Base-by-base conservation (phyloP, 1,140 invertebrate species). In the Pemphigus obesinymphae region DNA sequence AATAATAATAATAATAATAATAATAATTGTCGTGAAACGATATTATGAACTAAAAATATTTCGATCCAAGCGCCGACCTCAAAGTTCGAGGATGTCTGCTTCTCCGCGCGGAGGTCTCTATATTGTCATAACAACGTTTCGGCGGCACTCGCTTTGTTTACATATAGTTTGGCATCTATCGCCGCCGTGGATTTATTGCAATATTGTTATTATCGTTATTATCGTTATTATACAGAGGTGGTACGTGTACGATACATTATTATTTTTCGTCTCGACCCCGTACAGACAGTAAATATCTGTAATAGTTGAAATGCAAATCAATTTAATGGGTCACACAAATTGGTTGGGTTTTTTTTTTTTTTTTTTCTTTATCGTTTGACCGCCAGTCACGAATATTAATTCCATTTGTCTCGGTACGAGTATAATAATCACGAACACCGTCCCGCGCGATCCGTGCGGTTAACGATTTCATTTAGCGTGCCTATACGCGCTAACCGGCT, bases 81-180 rank as follows among this genome's bases (percentile, higher is more conserved):
- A 80, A 80, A 80, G 76, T 80, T 80, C 76, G 55, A 80, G 76
- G 76, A 37, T 61, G 37, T 63, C 76, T 23, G 76, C 37, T 80
- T 80, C 76, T 80, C 76, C 15, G 10, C n/a, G 37, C 20, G 76
- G 76, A 80, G 76, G 55, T 80, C 76, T 80, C 76, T 17, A 10
- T 45, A 43, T 63, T 63, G 55, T 80, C 55, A 80, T 63, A 80
- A 80, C 58, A 78, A 78, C 26, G 34, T 40, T 40, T 58, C n/a
- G n/a, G 2, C 17, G 43, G 48, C 29, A 23, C 15, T 29, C 23
- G 72, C 20, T n/a, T 53, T 78, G 75, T 78, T 78, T 78, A 78
- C 75, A 58, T 45, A 15, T 73, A 31, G 23, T 26, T 75, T 29
- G 40, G 55, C 58, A 43, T 63, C 58, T 82, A 78, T 68, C 40